Evolutionary conservation across 2,888 invertebrate genomes (phyloP), one percentile per base, ranked within the genome.

Genomic region (Helleia helle): DNA sequence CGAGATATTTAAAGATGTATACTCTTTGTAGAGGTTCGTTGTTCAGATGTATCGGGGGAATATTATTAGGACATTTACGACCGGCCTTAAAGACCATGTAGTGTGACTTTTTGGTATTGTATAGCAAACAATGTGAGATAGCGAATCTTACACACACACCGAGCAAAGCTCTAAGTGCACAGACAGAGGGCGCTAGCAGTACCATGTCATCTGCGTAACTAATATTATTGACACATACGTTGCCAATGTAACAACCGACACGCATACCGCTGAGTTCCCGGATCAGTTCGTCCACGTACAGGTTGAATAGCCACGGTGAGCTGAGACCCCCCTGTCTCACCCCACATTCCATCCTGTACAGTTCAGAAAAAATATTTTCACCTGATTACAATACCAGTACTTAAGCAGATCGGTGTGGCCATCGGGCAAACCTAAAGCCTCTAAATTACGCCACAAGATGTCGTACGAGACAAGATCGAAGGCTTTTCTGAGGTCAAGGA

Each of bases 381-480:
- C 26, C 40, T 12, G 27, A 27, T 12, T 27, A 2, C 11, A 9
- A 11, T 27, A 27, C 27, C 27, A 27, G 11, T 27, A 27, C 14
- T 18, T 41, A 28, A 41, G 22, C 7, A 41, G 13, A 6, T 36
- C 25, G 4, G 12, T 17, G 2, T 28, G 5, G 18, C 36, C 36
- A 8, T 4, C 2, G 6, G 41, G 36, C 1, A 41, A 12, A 6
- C 25, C 17, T 3, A 15, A 2, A 9, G 22, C 8, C 13, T 37
- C 30, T 9, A 41, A 9, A 12, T 42, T 42, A 8, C n/a, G 8
- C 38, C 41, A 41, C 2, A 37, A 18, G 3, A 41, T 13, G 11
- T 30, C 27, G 18, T 34, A 39, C 2, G 39, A 17, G 7, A 40
- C 34, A 5, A 34, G 40, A 8, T 40, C 40, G 15, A 34, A 34